Evolutionary conservation across 37 sponge, comb jelly and placozoan species (phyloP).

Genomic region (Dysidea cf. avara): DNA sequence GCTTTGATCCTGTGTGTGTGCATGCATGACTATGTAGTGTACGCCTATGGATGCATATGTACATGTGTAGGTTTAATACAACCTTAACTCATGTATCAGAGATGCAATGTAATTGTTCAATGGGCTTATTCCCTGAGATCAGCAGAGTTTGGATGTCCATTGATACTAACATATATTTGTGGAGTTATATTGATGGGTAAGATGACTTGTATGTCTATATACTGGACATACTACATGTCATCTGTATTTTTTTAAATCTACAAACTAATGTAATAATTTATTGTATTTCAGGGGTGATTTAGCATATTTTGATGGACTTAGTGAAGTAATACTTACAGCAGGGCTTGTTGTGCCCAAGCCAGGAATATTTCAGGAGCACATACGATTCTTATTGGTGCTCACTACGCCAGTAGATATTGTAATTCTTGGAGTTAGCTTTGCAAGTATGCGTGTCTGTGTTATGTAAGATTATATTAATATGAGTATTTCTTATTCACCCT

Average conservation of each 20-base stretch:
- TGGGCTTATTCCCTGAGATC: constrained; percentile 93
- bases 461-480: not conserved
- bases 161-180: constrained; percentile 90
- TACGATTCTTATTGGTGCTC: constrained; percentile 82
- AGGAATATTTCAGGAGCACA: constrained; percentile 92
- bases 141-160: constrained; percentile 92
- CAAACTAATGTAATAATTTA: not conserved
- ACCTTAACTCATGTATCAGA: constrained; percentile 32
- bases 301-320: constrained; percentile 98
- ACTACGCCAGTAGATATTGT: constrained; percentile 90
- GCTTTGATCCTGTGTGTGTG: not conserved
- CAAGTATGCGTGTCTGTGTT: constrained; percentile 27
- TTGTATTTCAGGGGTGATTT: constrained; percentile 68
- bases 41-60: not conserved
- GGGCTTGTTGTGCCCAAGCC: constrained; percentile 83
- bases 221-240: not conserved
- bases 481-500: too few species aligned
- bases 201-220: not conserved
- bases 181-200: constrained; percentile 93
- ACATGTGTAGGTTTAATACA: not conserved
- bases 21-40: not conserved
- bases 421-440: constrained; percentile 91
- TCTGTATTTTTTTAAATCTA: not conserved
- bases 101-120: constrained; percentile 93
- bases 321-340: constrained; percentile 88